phyloP scores from a whole-genome alignment of 1,140 invertebrate species.

The Gonatopus flavifemur region DNA sequence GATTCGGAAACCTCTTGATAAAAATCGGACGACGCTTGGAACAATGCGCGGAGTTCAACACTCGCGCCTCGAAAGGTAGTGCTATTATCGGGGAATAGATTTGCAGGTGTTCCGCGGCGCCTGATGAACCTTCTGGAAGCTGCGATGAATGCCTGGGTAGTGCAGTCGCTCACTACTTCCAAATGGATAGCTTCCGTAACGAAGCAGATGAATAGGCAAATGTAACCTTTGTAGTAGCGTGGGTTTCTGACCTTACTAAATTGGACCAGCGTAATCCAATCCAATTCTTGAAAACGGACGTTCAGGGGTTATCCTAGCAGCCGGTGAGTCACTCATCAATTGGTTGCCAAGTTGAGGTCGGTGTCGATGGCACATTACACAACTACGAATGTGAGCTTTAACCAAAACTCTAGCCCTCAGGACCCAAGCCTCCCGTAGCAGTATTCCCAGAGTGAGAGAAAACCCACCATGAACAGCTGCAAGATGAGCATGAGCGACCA shows the following conservation, averaged over 20 bases:
- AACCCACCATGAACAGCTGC: background rate
- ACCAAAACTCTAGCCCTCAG: background rate
- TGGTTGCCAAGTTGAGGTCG: slow-evolving; percentile 3
- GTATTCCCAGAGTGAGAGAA: background rate
- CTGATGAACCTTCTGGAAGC: background rate
- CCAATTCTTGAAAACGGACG: slow-evolving; percentile 40
- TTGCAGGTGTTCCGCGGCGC: background rate
- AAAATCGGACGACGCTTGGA: background rate
- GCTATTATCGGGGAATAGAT: background rate
- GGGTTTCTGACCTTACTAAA: background rate
- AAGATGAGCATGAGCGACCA: background rate
- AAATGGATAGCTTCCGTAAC: background rate
- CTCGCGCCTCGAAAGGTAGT: background rate
- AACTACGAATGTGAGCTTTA: background rate
- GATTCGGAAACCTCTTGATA: background rate
- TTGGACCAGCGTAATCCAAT: slow-evolving; percentile 38
- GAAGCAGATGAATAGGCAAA: slow-evolving; percentile 35
- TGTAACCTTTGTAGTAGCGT: slow-evolving; percentile 1
- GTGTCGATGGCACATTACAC: background rate
- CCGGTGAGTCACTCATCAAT: slow-evolving; percentile 35
- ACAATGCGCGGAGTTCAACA: background rate
- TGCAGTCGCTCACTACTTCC: background rate
- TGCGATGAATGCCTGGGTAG: background rate
- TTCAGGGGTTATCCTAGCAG: slow-evolving; percentile 22
- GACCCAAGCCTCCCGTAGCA: background rate